These are phyloP conservation scores for Chrysogorgia sp. DNA, from an alignment of 92 coral and sea anemone species.

Conservation along the genomic window DNA sequence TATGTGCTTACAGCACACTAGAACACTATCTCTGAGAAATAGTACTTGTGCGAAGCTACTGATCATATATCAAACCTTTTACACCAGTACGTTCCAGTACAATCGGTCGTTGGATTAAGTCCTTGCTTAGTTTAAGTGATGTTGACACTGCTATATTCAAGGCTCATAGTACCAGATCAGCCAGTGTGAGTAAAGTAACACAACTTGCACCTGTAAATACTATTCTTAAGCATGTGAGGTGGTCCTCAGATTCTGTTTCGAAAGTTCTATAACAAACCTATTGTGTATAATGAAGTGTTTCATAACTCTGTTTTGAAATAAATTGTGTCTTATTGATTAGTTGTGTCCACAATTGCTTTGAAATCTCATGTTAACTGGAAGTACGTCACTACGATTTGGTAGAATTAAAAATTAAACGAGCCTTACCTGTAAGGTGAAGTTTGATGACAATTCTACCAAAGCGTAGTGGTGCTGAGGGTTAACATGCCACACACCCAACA, in stretches of 20 bases:
- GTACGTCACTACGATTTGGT: too few species aligned
- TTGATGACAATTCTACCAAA: too few species aligned
- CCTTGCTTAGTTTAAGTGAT: slow-evolving; percentile 31
- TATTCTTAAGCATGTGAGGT: slow-evolving; percentile 45
- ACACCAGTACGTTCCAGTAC: slow-evolving; percentile 37
- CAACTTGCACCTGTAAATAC: slow-evolving; percentile 20
- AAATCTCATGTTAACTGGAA: too few species aligned
- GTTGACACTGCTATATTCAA: slow-evolving; percentile 35
- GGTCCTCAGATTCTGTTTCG: slow-evolving; percentile 43
- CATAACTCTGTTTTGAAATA: too few species aligned
- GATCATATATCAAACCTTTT: slow-evolving; percentile 52
- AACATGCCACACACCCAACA: too few species aligned
- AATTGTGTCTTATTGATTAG: slow-evolving; percentile 47
- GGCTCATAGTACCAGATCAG: slow-evolving; percentile 55
- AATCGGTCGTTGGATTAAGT: slow-evolving; percentile 48
- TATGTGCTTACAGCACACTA: slow-evolving; percentile 7
- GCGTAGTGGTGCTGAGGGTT: too few species aligned
- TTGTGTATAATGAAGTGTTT: slow-evolving; percentile 7
- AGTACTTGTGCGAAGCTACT: slow-evolving; percentile 43
- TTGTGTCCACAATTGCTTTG: too few species aligned
- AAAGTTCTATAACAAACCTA: slow-evolving; percentile 53
- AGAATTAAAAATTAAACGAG: too few species aligned
- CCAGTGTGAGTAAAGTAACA: slow-evolving; percentile 30
- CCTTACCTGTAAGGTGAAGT: too few species aligned
- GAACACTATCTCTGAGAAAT: slow-evolving; percentile 13